Conservation (phyloP, 2,113 vertebrate species). For the Sturnus vulgaris region DNA sequence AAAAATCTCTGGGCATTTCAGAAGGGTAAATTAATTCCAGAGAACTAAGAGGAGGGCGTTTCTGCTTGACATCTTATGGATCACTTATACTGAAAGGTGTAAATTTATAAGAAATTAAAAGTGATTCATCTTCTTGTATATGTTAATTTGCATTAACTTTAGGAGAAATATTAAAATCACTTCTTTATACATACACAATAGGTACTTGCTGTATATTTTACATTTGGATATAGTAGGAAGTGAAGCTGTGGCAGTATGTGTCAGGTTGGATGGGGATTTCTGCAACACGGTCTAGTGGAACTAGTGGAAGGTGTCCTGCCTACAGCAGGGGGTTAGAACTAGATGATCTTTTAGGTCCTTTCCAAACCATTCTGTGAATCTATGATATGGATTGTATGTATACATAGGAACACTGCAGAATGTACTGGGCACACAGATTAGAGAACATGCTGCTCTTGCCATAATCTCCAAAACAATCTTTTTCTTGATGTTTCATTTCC, state of each 20-base stretch:
- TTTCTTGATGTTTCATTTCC: neutral
- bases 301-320: neutral
- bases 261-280: neutral
- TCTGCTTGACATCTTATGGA: neutral
- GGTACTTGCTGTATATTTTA: neutral
- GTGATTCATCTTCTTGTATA: neutral
- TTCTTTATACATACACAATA: neutral
- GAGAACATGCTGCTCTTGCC: neutral
- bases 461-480: neutral
- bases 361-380: neutral
- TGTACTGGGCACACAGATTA: neutral
- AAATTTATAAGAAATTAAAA: neutral
- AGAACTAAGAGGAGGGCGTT: neutral
- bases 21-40: neutral
- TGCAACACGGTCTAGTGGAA: neutral
- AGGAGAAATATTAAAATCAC: neutral
- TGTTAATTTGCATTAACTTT: neutral
- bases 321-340: neutral
- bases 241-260: neutral
- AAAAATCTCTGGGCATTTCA: neutral
- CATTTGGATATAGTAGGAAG: neutral
- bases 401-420: neutral
- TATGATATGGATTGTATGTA: neutral
- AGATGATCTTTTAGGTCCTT: neutral
- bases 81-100: neutral